Conservation (phyloP, 2,113 vertebrate species). For the Pogona vitticeps region DNA sequence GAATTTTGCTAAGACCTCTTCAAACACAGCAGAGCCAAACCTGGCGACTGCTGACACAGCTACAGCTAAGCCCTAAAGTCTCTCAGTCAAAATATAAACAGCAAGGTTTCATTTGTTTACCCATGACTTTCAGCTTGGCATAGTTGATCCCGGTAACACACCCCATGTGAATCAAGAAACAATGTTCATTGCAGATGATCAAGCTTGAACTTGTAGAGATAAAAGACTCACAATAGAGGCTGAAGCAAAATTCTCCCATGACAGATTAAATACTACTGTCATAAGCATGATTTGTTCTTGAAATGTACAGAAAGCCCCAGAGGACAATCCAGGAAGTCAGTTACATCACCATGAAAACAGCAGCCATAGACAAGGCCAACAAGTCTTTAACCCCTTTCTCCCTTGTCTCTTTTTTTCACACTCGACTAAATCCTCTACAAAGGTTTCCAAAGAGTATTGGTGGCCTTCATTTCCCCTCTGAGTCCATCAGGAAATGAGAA, state of each 20-base stretch:
- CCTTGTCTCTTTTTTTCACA: not conserved
- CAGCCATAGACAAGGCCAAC: not conserved
- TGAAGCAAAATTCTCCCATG: not conserved
- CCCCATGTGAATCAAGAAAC: not conserved
- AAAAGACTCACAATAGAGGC: not conserved
- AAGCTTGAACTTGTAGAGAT: conserved; percentile 3
- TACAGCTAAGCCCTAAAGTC: not conserved
- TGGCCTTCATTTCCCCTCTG: not conserved
- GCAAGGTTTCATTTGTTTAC: not conserved
- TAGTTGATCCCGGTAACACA: not conserved
- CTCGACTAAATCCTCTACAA: not conserved
- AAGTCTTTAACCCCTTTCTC: not conserved
- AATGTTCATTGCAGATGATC: conserved; percentile 2
- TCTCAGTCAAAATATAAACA: conserved; percentile 22
- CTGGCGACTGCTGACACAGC: conserved; percentile 15
- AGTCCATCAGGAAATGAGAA: conserved; percentile 3
- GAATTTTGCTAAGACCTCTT: conserved; percentile 7
- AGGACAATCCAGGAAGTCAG: conserved; percentile 22
- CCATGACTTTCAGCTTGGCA: not conserved
- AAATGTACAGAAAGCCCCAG: conserved; percentile 6
- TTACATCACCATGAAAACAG: conserved; percentile 9
- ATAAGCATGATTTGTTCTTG: conserved; percentile 21
- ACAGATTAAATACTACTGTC: conserved; percentile 7
- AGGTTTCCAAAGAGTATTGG: accelerated
- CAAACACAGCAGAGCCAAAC: not conserved